Conservation (phyloP, 2,113 vertebrate species). For the Tympanuchus pallidicinctus region DNA sequence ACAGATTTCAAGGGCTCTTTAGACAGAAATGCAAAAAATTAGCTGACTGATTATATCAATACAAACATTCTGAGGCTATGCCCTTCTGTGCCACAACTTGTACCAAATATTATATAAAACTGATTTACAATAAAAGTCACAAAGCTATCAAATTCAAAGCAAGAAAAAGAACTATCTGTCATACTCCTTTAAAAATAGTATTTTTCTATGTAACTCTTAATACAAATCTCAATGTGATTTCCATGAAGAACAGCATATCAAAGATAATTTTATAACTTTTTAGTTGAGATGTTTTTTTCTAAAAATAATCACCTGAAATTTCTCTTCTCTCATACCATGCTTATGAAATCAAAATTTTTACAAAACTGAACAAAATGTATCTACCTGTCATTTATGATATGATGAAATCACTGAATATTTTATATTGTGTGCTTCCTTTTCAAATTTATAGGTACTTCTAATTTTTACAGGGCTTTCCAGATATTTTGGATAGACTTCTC, state of each 20-base stretch:
- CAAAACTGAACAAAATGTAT: not conserved
- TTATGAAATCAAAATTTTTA: not conserved
- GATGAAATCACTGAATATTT: not conserved
- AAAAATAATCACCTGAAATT: not conserved
- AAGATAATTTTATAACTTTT: not conserved
- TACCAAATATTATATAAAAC: not conserved
- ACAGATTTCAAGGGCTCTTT: not conserved
- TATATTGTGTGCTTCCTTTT: not conserved
- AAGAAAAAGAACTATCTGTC: not conserved
- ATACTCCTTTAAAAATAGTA: not conserved
- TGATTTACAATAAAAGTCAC: not conserved
- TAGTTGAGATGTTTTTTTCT: not conserved
- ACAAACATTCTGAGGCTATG: not conserved
- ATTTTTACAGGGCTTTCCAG: not conserved
- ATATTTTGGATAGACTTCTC: not conserved
- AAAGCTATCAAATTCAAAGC: not conserved
- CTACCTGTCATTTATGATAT: not conserved
- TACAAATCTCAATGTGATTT: not conserved
- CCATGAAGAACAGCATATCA: not conserved
- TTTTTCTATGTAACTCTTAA: not conserved
- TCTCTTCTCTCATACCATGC: not conserved
- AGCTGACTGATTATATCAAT: not conserved
- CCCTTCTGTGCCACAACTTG: not conserved
- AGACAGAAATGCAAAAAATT: not conserved
- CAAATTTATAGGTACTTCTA: not conserved